These are phyloP conservation scores for Macrotus californicus DNA, from an alignment of 2,113 vertebrate genomes.

Conservation along the genomic window DNA sequence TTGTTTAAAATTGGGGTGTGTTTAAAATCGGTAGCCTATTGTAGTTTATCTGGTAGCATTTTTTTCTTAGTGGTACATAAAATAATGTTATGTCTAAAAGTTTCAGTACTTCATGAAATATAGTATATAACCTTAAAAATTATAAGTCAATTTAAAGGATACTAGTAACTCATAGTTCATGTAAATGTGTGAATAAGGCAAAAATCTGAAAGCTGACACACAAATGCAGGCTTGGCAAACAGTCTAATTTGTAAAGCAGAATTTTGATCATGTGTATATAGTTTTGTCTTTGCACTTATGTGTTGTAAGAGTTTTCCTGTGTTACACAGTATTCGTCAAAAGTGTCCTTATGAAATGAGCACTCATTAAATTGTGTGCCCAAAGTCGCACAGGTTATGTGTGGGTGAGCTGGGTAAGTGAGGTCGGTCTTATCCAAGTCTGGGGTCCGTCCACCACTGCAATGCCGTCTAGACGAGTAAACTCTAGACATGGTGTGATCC, in stretches of 20 bases:
- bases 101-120: not conserved
- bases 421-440: not conserved
- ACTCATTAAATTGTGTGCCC: not conserved
- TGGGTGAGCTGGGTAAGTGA: not conserved
- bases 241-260: not conserved
- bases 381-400: not conserved
- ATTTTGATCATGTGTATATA: not conserved
- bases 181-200: not conserved
- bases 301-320: not conserved
- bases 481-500: not conserved
- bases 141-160: not conserved
- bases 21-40: conserved; percentile 8
- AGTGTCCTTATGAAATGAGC: not conserved
- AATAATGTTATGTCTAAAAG: not conserved
- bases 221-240: not conserved
- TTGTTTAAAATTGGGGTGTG: not conserved
- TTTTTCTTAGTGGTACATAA: not conserved
- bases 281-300: not conserved
- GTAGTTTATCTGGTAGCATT: not conserved
- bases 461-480: not conserved
- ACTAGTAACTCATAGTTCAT: not conserved
- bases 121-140: not conserved
- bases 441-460: not conserved
- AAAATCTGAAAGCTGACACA: not conserved
- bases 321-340: not conserved